Conservation (phyloP, 2,888 invertebrate genomes). For the Heliconius charithonia region DNA sequence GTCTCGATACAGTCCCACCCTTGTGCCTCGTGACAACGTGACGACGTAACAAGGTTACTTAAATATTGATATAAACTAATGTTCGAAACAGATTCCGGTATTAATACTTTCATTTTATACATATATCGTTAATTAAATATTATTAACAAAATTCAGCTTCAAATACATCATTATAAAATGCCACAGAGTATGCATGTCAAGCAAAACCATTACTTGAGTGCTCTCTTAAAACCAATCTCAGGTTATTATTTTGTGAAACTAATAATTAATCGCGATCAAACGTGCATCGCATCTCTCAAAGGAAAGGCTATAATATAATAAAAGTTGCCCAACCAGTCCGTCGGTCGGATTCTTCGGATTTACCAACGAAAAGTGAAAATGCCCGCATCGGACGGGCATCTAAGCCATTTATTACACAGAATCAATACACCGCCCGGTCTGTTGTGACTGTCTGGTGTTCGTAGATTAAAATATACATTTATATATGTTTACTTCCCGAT, state of each 20-base stretch:
- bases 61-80: background rate
- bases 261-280: slow-evolving; percentile 34
- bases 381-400: slow-evolving; percentile 45
- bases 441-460: slow-evolving; percentile 29
- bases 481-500: background rate
- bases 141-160: slow-evolving; percentile 1
- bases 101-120: no score
- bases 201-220: slow-evolving; percentile 25
- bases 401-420: slow-evolving; percentile 40
- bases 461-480: slow-evolving; percentile 1
- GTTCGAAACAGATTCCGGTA: background rate
- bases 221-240: slow-evolving; percentile 10
- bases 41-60: no score
- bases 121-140: background rate
- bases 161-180: slow-evolving; percentile 24
- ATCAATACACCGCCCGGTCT: slow-evolving; percentile 31
- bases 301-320: slow-evolving; percentile 34
- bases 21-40: no score
- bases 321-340: slow-evolving; percentile 55
- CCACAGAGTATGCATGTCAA: slow-evolving; percentile 8
- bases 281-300: slow-evolving; percentile 34
- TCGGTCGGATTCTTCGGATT: slow-evolving; percentile 56
- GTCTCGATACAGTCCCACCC: no score
- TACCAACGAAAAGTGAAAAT: slow-evolving; percentile 75
- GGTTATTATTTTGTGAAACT: slow-evolving; percentile 36